Evolutionary conservation across 2,888 invertebrate genomes (phyloP), one percentile per base, ranked within the genome.

Genomic region (Agonopterix arenella): DNA sequence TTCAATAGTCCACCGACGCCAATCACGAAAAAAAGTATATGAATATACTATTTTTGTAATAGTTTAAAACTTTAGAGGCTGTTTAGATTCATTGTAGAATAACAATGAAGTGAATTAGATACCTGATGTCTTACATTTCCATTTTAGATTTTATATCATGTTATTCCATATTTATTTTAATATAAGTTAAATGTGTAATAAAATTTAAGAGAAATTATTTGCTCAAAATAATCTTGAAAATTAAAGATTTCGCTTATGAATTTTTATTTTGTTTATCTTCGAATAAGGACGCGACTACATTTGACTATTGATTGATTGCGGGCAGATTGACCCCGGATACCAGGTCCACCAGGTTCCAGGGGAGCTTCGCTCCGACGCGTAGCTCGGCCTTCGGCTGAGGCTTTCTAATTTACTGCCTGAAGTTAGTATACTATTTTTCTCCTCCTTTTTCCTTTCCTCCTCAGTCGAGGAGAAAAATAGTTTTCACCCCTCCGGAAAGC

Each of bases 111-210:
- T 64, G 59, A 67, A 67, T 72, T 84, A 81, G 82, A 80, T 80
- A 84, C 84, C 82, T 84, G 80, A 83, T 68, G 73, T 81, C 84
- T 68, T 79, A 84, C 84, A 84, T 83, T 85, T 84, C 83, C 84
- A 84, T 78, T 77, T 71, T 84, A 86, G 83, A 84, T 86, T 89
- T 89, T 89, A 86, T 86, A 84, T 77, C 72, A 73, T 80, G 85
- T 86, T 89, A 83, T 83, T 80, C 81, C 82, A 75, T 43, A 43
- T 43, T 43, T 43, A 43, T 43, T 43, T 43, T 43, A 43, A 8
- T 69, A 56, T 80, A 83, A 84, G 83, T 76, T 80, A 75, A 80
- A 82, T 68, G 67, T 76, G 76, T 70, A 61, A 70, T 70, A 62
- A 72, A 70, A 65, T 76, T 76, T 82, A 80, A 80, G 76, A 76